Percentiles rank a stretch among this genome's conserved stretches.
Evolutionary conservation across 2,888 invertebrate species (phyloP).

Genomic region (Drosophila subsilvestris): DNA sequence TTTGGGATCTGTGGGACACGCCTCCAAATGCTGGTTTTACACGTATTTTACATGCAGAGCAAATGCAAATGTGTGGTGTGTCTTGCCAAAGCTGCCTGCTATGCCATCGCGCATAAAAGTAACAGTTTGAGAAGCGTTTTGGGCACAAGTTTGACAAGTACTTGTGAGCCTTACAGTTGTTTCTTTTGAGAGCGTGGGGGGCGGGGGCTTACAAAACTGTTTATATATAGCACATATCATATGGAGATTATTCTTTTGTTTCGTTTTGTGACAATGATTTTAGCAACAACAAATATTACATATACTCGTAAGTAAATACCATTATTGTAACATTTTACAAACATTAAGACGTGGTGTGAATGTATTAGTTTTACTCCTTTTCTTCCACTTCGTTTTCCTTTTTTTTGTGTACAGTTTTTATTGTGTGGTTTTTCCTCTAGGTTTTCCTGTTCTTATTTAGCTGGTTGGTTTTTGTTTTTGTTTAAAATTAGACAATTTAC

Average conservation of each 20-base stretch:
- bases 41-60: conserved; percentile 13
- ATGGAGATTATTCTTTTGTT: conserved; percentile 62
- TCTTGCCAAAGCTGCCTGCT: conserved; percentile 29
- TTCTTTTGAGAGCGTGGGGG: not conserved
- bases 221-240: conserved; percentile 71
- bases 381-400: conserved; percentile 7
- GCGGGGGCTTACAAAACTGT: conserved; percentile 10
- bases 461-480: conserved; percentile 24
- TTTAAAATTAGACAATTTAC: conserved; percentile 65
- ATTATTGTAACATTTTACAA: conserved; percentile 49
- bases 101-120: conserved; percentile 36
- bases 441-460: conserved; percentile 6
- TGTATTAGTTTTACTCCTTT: conserved; percentile 32
- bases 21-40: conserved; percentile 11
- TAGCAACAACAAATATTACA: conserved; percentile 50
- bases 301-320: conserved; percentile 45
- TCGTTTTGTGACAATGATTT: conserved; percentile 23
- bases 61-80: conserved; percentile 14
- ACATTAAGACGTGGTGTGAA: conserved; percentile 54
- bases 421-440: conserved; percentile 4
- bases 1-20: not conserved
- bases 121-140: conserved; percentile 50
- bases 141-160: conserved; percentile 51
- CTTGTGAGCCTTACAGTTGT: conserved; percentile 31
- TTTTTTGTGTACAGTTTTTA: conserved; percentile 51